These are phyloP conservation scores for Noctua pronuba DNA, from an alignment of 2,888 invertebrate genomes.

Conservation along the genomic window DNA sequence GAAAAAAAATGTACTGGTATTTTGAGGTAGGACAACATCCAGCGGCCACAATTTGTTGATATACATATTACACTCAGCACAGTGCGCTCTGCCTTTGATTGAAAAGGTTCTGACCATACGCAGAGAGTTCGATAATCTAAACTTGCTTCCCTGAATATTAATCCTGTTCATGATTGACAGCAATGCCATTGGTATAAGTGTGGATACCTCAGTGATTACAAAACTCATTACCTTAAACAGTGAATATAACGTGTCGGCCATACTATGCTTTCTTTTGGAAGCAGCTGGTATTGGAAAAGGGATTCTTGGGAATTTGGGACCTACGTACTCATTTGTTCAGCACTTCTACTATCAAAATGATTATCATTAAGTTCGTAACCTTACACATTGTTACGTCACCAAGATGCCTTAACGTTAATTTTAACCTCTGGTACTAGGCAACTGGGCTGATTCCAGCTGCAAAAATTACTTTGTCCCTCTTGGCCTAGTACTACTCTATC, in stretches of 20 bases:
- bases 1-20: not conserved
- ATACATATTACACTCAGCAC: not conserved
- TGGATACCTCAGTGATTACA: slow-evolving; percentile 2
- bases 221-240: not conserved
- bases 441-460: not conserved
- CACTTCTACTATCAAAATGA: not conserved
- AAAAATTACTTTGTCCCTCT: not conserved
- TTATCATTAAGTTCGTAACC: not conserved
- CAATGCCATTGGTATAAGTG: slow-evolving; percentile 34
- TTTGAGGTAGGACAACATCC: not conserved
- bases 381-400: no score
- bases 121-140: slow-evolving; percentile 8
- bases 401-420: no score
- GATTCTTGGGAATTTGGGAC: not conserved
- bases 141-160: slow-evolving; percentile 43
- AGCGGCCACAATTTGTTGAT: not conserved
- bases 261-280: not conserved
- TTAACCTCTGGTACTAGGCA: not conserved
- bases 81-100: not conserved
- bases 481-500: not conserved
- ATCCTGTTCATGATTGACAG: slow-evolving; percentile 27
- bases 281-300: not conserved
- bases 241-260: slow-evolving; percentile 12
- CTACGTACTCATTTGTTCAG: not conserved
- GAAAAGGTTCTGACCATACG: slow-evolving; percentile 14